These are phyloP conservation scores for Calliopsis andreniformis DNA, from an alignment of 1,140 invertebrate species.

Conservation along the genomic window DNA sequence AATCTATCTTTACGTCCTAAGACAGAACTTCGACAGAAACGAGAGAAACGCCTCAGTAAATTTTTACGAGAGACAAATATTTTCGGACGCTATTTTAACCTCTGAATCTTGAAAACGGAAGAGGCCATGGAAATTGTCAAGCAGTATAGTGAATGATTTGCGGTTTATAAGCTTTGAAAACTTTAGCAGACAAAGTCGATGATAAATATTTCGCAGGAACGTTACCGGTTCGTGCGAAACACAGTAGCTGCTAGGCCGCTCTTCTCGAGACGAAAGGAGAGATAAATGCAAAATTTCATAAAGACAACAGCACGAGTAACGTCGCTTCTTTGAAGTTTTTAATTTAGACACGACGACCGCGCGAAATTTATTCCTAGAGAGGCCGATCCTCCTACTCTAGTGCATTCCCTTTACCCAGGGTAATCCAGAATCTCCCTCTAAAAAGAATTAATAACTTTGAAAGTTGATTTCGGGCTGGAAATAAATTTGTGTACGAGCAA, in stretches of 20 bases:
- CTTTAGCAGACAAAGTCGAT: no score
- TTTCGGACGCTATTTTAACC: no score
- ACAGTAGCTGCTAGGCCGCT: no score
- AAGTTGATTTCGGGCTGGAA: not conserved
- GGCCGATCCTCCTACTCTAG: not conserved
- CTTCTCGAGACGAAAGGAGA: not conserved
- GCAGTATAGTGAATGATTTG: no score
- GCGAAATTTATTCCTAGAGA: constrained; percentile 14
- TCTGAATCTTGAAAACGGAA: no score
- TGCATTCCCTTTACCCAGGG: not conserved
- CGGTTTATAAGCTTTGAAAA: no score
- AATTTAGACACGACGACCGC: not conserved
- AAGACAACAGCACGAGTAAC: constrained; percentile 2
- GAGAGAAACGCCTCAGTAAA: not conserved
- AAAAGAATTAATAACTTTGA: constrained; percentile 20
- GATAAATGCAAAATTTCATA: constrained; percentile 9
- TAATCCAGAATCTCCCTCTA: not conserved
- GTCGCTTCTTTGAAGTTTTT: constrained; percentile 7
- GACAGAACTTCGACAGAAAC: not conserved
- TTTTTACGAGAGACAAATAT: not conserved
- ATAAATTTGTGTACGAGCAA: not conserved
- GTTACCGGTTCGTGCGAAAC: no score
- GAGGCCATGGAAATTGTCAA: no score
- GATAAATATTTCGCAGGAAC: constrained; percentile 1
- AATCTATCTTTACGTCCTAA: constrained; percentile 19